A percentile compares a stretch with the other conserved stretches of the same genome.
These are phyloP conservation scores for Oligia latruncula DNA, from an alignment of 2,888 invertebrate genomes.

Conservation along the genomic window DNA sequence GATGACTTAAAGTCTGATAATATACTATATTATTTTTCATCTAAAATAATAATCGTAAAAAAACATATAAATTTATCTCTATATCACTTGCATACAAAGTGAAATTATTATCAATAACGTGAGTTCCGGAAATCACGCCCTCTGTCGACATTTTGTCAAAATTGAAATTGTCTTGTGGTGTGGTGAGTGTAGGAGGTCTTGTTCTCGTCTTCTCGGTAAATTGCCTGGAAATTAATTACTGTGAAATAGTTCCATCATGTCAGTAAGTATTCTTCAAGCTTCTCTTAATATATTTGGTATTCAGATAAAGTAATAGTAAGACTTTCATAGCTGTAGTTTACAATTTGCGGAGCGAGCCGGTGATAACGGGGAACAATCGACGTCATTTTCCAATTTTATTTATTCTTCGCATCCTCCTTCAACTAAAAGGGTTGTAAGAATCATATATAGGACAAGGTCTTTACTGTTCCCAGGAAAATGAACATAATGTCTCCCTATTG, in stretches of 20 bases:
- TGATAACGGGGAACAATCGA: conserved; percentile 74
- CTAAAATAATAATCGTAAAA: background rate
- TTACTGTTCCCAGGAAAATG: conserved; percentile 10
- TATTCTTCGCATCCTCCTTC: conserved; percentile 47
- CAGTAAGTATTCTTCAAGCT: conserved; percentile 79
- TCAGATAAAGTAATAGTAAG: conserved; percentile 23
- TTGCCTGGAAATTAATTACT: conserved; percentile 82
- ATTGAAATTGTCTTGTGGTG: conserved; percentile 85
- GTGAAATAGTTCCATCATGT: conserved; percentile 79
- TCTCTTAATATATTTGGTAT: conserved; percentile 37
- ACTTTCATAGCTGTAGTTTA: conserved; percentile 64
- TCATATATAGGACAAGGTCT: background rate
- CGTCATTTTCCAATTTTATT: conserved; percentile 77
- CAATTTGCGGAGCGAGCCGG: conserved; percentile 76
- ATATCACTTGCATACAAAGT: background rate
- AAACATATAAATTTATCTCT: no score
- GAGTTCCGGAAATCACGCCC: conserved; percentile 82
- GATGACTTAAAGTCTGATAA: background rate
- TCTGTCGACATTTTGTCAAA: conserved; percentile 74
- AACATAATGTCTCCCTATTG: conserved; percentile 40
- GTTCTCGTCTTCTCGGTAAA: conserved; percentile 71
- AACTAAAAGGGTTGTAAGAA: conserved; percentile 14
- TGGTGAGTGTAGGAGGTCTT: conserved; percentile 74
- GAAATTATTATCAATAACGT: conserved; percentile 75
- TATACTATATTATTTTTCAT: background rate